A percentile compares a stretch with the other conserved stretches of the same genome.
Evolutionary conservation across 1,140 invertebrate species (phyloP).

Genomic region (Musca domestica): DNA sequence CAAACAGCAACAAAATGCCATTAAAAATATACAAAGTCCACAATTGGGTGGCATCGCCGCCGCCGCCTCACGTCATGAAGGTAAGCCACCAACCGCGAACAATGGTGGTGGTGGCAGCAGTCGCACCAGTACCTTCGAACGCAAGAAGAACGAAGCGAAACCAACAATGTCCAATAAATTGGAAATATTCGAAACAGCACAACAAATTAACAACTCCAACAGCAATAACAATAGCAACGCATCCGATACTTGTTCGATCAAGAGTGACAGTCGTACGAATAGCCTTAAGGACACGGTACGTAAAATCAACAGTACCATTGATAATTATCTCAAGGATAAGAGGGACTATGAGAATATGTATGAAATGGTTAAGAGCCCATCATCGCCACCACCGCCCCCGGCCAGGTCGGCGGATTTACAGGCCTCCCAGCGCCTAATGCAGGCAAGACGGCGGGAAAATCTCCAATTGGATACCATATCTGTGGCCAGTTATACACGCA

Average conservation of each 20-base stretch:
- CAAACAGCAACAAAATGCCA: conserved; percentile 7
- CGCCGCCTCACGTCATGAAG: conserved; percentile 17
- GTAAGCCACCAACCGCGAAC: conserved; percentile 25
- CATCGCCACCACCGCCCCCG: conserved; percentile 41
- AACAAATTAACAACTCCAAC: conserved; percentile 8
- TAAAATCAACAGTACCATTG: conserved; percentile 52
- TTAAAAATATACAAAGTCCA: conserved; percentile 11
- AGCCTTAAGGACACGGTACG: conserved; percentile 52
- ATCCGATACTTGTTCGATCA: background rate
- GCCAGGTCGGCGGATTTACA: conserved; percentile 40
- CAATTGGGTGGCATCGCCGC: conserved; percentile 21
- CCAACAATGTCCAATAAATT: conserved; percentile 46
- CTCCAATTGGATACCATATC: conserved; percentile 51
- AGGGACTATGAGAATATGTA: conserved; percentile 52
- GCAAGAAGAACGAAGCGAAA: conserved; percentile 44
- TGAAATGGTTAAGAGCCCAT: conserved; percentile 43
- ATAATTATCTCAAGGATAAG: conserved; percentile 53
- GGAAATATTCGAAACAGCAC: conserved; percentile 48
- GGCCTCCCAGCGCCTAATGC: conserved; percentile 34
- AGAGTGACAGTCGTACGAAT: conserved; percentile 34
- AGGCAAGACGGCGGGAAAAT: conserved; percentile 32
- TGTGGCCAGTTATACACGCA: conserved; percentile 50
- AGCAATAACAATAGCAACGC: background rate
- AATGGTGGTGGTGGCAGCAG: conserved; percentile 35
- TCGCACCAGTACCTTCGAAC: conserved; percentile 46